These are phyloP conservation scores for Anadara kagoshimensis DNA, from an alignment of 1,140 invertebrate species.

Conservation along the genomic window DNA sequence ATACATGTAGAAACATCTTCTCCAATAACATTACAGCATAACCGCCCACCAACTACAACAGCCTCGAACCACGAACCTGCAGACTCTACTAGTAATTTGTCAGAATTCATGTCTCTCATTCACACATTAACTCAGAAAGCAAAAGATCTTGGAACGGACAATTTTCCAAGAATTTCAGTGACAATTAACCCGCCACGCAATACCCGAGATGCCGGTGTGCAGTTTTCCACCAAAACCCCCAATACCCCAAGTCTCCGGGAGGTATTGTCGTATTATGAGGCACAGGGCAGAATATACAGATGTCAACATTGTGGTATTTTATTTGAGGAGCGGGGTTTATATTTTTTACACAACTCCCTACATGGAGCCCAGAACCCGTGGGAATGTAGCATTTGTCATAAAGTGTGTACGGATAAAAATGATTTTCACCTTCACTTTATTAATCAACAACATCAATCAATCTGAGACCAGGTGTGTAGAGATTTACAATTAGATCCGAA, in stretches of 20 bases:
- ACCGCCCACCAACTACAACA: too few species aligned
- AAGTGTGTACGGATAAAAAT: constrained; percentile 61
- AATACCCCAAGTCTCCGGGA: constrained; percentile 57
- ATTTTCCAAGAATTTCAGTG: constrained; percentile 20
- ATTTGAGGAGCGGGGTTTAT: constrained; percentile 66
- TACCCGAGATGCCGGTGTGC: constrained; percentile 37
- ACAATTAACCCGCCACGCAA: constrained; percentile 34
- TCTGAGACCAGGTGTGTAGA: too few species aligned
- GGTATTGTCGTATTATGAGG: constrained; percentile 60
- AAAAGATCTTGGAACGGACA: constrained; percentile 21
- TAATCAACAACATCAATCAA: constrained; percentile 61
- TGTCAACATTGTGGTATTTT: constrained; percentile 64
- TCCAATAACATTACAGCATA: too few species aligned
- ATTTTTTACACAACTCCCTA: constrained; percentile 64
- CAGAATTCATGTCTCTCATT: constrained; percentile 49
- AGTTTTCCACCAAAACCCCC: constrained; percentile 42
- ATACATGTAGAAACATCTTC: too few species aligned
- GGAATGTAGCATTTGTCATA: constrained; percentile 67
- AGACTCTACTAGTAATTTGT: constrained; percentile 56
- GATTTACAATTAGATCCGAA: too few species aligned
- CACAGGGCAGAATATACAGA: constrained; percentile 59
- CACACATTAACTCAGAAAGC: constrained; percentile 46
- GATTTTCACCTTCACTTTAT: constrained; percentile 68
- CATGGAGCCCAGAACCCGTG: constrained; percentile 61
- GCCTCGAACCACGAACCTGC: too few species aligned